phyloP scores from a whole-genome alignment of 2,113 vertebrate species.

The Tympanuchus pallidicinctus region DNA sequence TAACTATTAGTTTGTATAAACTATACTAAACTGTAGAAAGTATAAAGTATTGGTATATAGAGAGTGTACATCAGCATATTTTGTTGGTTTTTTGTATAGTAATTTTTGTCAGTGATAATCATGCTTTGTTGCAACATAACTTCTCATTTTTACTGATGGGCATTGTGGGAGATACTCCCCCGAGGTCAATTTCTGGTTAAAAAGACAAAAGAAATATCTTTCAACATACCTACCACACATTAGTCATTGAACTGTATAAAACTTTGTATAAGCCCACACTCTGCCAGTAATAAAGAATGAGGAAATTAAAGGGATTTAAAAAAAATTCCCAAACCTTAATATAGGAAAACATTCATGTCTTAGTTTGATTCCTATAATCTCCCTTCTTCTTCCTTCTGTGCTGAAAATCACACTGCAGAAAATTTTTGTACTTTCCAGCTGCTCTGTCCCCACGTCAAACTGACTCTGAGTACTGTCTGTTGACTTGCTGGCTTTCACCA shows the following conservation, averaged over 20 bases:
- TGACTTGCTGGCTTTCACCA: neutral
- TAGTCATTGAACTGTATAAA: slow-evolving; percentile 39
- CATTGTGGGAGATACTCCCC: neutral
- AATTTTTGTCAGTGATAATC: neutral
- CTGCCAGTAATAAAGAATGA: slow-evolving; percentile 8
- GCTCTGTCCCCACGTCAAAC: neutral
- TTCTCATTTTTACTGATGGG: neutral
- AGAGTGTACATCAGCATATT: neutral
- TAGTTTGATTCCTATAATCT: slow-evolving; percentile 17
- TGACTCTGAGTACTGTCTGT: neutral
- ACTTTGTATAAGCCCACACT: neutral
- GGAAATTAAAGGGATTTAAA: slow-evolving; percentile 42
- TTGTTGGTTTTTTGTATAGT: neutral
- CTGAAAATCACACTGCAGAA: neutral
- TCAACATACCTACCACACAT: neutral
- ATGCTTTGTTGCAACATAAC: neutral
- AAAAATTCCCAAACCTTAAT: neutral
- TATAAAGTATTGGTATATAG: neutral
- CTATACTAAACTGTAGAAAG: too few relatives aligned
- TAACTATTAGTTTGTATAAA: neutral
- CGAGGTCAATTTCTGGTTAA: slow-evolving; percentile 38
- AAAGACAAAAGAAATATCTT: slow-evolving; percentile 48
- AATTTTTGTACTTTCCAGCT: neutral
- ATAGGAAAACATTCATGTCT: neutral
- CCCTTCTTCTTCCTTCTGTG: neutral